phyloP scores from a whole-genome alignment of 2,888 invertebrate species.

The Diarsia brunnea region DNA sequence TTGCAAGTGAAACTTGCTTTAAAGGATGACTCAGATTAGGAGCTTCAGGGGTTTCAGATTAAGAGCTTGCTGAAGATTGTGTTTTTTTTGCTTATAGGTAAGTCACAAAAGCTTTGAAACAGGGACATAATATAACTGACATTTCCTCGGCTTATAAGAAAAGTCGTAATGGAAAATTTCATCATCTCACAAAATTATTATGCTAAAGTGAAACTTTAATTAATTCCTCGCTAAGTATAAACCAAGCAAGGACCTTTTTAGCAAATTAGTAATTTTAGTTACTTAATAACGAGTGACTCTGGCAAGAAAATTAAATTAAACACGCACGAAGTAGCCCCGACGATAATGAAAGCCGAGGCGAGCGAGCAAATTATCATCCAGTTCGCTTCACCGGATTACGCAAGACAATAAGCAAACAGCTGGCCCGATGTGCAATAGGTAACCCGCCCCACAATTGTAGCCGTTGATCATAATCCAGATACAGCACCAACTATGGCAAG shows the following conservation, averaged over 20 bases:
- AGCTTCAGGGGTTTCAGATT: background rate
- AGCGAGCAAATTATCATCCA: constrained; percentile 86
- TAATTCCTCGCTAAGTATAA: constrained; percentile 32
- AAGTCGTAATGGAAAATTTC: background rate
- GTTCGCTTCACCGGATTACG: constrained; percentile 87
- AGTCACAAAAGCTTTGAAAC: background rate
- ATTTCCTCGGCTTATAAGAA: background rate
- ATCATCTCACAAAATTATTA: background rate
- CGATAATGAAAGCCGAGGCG: constrained; percentile 85
- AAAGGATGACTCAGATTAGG: background rate
- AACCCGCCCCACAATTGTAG: constrained; percentile 83
- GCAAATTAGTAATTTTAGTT: constrained; percentile 73
- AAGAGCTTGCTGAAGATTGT: background rate
- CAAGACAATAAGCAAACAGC: constrained; percentile 87
- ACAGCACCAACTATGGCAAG: constrained; percentile 82
- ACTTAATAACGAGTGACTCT: constrained; percentile 73
- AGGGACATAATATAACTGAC: background rate
- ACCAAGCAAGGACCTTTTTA: constrained; percentile 62
- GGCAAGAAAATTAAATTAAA: constrained; percentile 85
- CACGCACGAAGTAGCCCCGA: constrained; percentile 86
- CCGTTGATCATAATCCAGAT: constrained; percentile 87
- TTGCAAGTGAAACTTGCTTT: background rate
- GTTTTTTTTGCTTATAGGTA: background rate
- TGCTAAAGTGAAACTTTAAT: constrained; percentile 33
- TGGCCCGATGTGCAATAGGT: constrained; percentile 85